These are phyloP conservation scores for Anneissia japonica DNA, from an alignment of 35 echinoderm and acorn worm genomes.

Conservation along the genomic window DNA sequence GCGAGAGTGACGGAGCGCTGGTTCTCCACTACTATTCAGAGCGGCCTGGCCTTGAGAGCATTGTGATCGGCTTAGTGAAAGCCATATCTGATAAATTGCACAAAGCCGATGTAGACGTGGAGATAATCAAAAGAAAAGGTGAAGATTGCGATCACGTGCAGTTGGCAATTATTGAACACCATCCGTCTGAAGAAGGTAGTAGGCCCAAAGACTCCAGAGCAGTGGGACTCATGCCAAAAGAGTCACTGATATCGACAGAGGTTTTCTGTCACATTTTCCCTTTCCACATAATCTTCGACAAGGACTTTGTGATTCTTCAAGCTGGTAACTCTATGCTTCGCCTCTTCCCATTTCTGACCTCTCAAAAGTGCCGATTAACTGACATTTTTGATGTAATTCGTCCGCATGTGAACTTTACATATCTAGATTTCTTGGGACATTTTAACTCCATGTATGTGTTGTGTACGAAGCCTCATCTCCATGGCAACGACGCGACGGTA, in stretches of 20 bases:
- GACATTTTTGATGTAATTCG: slow-evolving; percentile 73
- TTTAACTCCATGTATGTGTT: slow-evolving; percentile 89
- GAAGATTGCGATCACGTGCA: slow-evolving; percentile 92
- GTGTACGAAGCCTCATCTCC: slow-evolving; percentile 44
- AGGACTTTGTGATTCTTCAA: slow-evolving; percentile 63
- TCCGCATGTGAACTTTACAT: slow-evolving; percentile 90
- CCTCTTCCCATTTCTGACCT: slow-evolving; percentile 42
- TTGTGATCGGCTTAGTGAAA: slow-evolving; percentile 77
- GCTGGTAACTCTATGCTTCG: slow-evolving; percentile 69
- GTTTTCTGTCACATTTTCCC: slow-evolving; percentile 85
- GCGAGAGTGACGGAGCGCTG: slow-evolving; percentile 76
- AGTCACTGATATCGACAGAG: slow-evolving; percentile 66
- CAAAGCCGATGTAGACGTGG: slow-evolving; percentile 65
- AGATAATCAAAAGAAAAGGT: slow-evolving; percentile 65
- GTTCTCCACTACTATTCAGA: slow-evolving; percentile 99
- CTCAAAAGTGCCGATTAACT: slow-evolving; percentile 51
- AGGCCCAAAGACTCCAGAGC: slow-evolving; percentile 9
- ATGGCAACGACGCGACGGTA: slow-evolving; percentile 15
- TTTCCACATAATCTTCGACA: slow-evolving; percentile 89
- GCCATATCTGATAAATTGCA: slow-evolving; percentile 62
- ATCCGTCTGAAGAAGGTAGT: slow-evolving; percentile 21
- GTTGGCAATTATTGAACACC: slow-evolving; percentile 87
- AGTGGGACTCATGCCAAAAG: slow-evolving; percentile 21
- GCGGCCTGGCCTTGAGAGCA: slow-evolving; percentile 71
- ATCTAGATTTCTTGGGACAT: slow-evolving; percentile 85